Evolutionary conservation across 1,140 invertebrate genomes (phyloP), one percentile per base, ranked within the genome.

Genomic region (Leptopilina clavipes): DNA sequence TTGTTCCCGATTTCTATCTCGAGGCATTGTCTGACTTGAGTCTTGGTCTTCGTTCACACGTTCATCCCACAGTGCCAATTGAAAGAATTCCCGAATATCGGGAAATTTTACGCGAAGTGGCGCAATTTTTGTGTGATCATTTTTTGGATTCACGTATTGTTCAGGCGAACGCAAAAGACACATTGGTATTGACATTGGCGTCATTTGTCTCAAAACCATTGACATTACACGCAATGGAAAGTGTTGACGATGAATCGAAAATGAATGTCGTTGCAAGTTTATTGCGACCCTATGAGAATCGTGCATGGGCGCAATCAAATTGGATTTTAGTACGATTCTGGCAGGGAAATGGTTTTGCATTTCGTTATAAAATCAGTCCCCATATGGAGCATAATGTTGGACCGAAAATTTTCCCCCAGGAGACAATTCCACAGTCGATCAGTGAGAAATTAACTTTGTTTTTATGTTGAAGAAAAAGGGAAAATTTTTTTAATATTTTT

Each of bases 261-360:
- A 85, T 92, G 54, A 90, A 88, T 9, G 92, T 96, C 89, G 92
- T 96, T 0, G 91, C 92, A 17, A 93, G 93, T 76, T 86, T 97
- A 22, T 87, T 96, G 10, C 92, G 93, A 18, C 95, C 96, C 0
- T 96, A 96, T 85, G 95, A 96, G 84, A 95, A 95, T 82, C 90
- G 95, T 40, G 94, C 95, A 0, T 97, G 96, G 96, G 95, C 95
- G 0, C 95, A 97, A 81, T 95, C 94, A 40, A 97, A 97, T 88
- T 97, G 95, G 94, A 93, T 97, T 59, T 87, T 97, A 7, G 93
- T 96, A 6, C 90, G 95, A 74, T 95, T 97, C 81, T 97, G 96
- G 96, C 93, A 96, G 88, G 96, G 96, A 1, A 92, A 94, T 84
- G 96, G 95, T 0, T 97, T 95, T 90, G 95, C 93, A 0, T 96